phyloP scores from a whole-genome alignment of 2,113 vertebrate species.

The Dicrurus megarhynchus region DNA sequence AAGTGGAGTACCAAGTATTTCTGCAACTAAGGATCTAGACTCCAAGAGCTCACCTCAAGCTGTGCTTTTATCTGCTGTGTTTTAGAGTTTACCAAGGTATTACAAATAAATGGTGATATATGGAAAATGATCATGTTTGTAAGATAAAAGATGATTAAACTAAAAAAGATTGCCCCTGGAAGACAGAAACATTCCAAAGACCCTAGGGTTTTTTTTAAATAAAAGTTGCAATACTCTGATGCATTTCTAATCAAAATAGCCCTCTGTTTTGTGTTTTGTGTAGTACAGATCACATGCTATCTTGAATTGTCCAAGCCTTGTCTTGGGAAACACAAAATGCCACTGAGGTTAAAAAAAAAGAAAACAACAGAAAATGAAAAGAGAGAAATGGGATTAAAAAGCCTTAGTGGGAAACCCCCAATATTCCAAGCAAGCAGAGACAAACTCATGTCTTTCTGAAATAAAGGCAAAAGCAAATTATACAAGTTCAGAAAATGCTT shows the following conservation, averaged over 20 bases:
- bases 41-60: not conserved
- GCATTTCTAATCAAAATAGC: not conserved
- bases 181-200: not conserved
- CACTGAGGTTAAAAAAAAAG: not conserved
- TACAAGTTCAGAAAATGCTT: not conserved
- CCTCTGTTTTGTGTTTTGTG: not conserved
- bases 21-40: not conserved
- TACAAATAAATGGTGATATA: not conserved
- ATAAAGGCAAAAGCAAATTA: not conserved
- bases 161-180: not conserved
- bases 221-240: not conserved
- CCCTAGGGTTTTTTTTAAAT: not conserved
- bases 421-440: not conserved
- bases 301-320: not conserved
- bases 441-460: not conserved
- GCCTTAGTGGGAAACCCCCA: not conserved
- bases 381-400: not conserved
- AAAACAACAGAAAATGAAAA: not conserved
- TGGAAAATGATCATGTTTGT: not conserved
- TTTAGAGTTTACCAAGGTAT: not conserved
- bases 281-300: accelerated
- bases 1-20: not conserved
- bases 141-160: not conserved
- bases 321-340: not conserved
- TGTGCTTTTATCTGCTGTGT: not conserved